Conservation (phyloP, 2,888 invertebrate genomes). For the Boloria euphrosyne region DNA sequence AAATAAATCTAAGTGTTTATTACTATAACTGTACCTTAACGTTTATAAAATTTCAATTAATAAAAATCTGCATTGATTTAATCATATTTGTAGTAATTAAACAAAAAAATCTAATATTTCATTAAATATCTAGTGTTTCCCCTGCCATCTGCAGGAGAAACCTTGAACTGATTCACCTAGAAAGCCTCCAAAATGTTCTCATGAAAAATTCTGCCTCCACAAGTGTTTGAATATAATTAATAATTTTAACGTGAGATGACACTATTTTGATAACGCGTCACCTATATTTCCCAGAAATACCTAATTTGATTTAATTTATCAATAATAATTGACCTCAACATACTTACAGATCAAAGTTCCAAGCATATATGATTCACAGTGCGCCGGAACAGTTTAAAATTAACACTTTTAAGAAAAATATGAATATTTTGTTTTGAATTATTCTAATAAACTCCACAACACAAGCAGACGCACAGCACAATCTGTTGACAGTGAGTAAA, state of each 20-base stretch:
- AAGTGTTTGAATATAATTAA: background rate
- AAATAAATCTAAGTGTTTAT: background rate
- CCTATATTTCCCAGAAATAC: constrained; percentile 26
- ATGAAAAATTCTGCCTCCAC: background rate
- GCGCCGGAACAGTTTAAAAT: background rate
- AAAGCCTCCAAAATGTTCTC: constrained; percentile 36
- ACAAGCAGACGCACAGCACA: constrained; percentile 58
- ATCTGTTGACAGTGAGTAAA: constrained; percentile 74
- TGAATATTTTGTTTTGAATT: constrained; percentile 18
- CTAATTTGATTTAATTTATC: constrained; percentile 32
- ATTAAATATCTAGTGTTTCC: too few relatives aligned
- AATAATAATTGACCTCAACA: constrained; percentile 36
- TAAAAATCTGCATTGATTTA: too few relatives aligned
- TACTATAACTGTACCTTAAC: background rate
- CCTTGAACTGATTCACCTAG: constrained; percentile 20
- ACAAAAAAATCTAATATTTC: too few relatives aligned
- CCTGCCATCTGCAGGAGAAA: constrained; percentile 43
- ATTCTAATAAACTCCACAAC: constrained; percentile 46
- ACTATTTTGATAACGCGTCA: constrained; percentile 25
- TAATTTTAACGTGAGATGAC: constrained; percentile 26
- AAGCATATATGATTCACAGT: constrained; percentile 14
- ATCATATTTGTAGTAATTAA: too few relatives aligned
- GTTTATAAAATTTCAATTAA: too few relatives aligned
- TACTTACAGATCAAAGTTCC: constrained; percentile 28
- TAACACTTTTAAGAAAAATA: background rate